A percentile compares a stretch with the other conserved stretches of the same genome.
phyloP scores from a whole-genome alignment of 2,113 vertebrate species.

The Epinephelus moara region DNA sequence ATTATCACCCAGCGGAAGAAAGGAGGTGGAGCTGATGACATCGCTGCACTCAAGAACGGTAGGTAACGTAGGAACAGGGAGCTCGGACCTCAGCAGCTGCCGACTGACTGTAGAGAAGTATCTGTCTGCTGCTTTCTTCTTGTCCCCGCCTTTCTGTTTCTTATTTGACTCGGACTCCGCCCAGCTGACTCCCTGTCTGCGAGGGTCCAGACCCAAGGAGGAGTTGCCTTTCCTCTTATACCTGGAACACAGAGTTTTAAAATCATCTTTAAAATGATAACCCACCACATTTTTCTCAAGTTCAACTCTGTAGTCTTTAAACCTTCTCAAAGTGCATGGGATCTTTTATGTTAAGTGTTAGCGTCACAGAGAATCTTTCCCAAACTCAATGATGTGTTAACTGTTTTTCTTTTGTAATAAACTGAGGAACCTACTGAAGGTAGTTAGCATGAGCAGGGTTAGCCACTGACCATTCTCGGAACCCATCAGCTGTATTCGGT shows the following conservation, averaged over 20 bases:
- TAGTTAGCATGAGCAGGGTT: background rate
- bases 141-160: slow-evolving; percentile 70
- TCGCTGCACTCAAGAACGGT: slow-evolving; percentile 15
- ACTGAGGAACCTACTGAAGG: background rate
- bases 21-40: slow-evolving; percentile 62
- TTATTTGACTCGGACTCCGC: slow-evolving; percentile 80
- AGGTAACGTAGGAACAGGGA: slow-evolving; percentile 38
- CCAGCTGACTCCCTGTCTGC: slow-evolving; percentile 89
- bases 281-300: background rate
- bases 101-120: slow-evolving; percentile 87
- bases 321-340: background rate
- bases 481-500: too few species aligned
- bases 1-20: slow-evolving; percentile 67
- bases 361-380: background rate
- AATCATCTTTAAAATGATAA: background rate
- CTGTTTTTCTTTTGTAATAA: background rate
- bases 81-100: slow-evolving; percentile 81
- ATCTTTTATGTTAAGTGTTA: background rate
- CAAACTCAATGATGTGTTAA: too few species aligned
- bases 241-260: slow-evolving; percentile 73
- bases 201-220: slow-evolving; percentile 89
- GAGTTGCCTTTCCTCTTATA: slow-evolving; percentile 92
- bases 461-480: background rate
- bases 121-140: slow-evolving; percentile 79
- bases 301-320: background rate